These are phyloP conservation scores for Mesocentrotus franciscanus DNA, from an alignment of 53 echinoderm and acorn worm genomes.

Conservation along the genomic window DNA sequence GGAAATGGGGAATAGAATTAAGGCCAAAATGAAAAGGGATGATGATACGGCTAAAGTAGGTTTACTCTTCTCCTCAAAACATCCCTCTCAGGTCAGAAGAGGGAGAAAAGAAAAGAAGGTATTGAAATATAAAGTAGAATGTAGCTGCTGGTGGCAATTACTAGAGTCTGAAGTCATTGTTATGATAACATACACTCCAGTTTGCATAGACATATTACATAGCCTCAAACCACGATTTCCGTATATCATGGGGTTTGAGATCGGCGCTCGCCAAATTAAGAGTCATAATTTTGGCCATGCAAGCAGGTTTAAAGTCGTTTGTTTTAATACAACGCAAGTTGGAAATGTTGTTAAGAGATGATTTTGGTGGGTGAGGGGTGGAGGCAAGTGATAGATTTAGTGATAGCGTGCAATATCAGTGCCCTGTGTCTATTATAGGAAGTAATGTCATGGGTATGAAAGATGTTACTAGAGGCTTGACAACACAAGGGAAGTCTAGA, in stretches of 20 bases:
- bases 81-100: conserved; percentile 3
- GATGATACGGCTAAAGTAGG: neutral
- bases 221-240: conserved; percentile 14
- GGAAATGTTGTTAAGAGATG: neutral
- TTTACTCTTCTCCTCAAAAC: neutral
- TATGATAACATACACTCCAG: conserved; percentile 53
- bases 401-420: too few species aligned
- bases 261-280: conserved; percentile 53
- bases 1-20: conserved; percentile 23
- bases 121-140: conserved; percentile 39
- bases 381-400: too few species aligned
- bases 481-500: too few species aligned
- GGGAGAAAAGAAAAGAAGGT: neutral
- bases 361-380: neutral
- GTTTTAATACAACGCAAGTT: neutral
- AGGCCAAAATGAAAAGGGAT: conserved; percentile 1
- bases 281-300: neutral
- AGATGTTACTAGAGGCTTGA: too few species aligned
- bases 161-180: conserved; percentile 42
- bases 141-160: conserved; percentile 62
- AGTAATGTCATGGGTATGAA: too few species aligned
- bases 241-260: conserved; percentile 17
- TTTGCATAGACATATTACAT: conserved; percentile 58
- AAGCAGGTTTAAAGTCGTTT: neutral
- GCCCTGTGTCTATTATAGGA: too few species aligned